These are phyloP conservation scores for Tokudaia muenninki DNA, from an alignment of 2,797 vertebrate genomes.

Conservation along the genomic window DNA sequence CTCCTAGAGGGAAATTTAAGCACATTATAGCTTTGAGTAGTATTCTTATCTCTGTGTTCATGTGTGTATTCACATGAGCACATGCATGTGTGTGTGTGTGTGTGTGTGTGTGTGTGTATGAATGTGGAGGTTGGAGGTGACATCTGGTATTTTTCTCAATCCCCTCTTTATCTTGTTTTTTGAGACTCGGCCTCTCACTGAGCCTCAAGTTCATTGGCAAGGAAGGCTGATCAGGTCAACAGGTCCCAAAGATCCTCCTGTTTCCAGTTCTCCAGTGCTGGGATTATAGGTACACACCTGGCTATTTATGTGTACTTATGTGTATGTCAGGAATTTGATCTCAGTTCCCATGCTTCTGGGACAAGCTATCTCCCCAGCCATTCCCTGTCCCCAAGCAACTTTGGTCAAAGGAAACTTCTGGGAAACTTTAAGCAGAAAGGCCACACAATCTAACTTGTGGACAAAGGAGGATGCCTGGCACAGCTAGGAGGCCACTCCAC, in stretches of 20 bases:
- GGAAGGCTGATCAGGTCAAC: neutral
- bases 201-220: neutral
- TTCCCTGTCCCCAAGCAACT: neutral
- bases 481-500: neutral
- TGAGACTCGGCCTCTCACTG: neutral
- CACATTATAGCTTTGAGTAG: neutral
- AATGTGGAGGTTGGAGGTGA: neutral
- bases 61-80: neutral
- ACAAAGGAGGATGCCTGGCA: neutral
- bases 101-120: neutral
- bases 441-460: neutral
- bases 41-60: slow-evolving; percentile 8
- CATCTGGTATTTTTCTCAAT: neutral
- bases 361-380: neutral
- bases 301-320: no score
- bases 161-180: neutral
- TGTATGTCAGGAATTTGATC: neutral
- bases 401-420: neutral
- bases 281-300: neutral
- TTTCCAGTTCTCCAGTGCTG: neutral
- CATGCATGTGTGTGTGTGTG: neutral
- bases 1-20: slow-evolving; percentile 1
- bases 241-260: neutral
- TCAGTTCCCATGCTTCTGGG: neutral
- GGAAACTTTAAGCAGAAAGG: neutral